phyloP scores from a whole-genome alignment of 1,140 invertebrate species.

The Bombus haemorrhoidalis region DNA sequence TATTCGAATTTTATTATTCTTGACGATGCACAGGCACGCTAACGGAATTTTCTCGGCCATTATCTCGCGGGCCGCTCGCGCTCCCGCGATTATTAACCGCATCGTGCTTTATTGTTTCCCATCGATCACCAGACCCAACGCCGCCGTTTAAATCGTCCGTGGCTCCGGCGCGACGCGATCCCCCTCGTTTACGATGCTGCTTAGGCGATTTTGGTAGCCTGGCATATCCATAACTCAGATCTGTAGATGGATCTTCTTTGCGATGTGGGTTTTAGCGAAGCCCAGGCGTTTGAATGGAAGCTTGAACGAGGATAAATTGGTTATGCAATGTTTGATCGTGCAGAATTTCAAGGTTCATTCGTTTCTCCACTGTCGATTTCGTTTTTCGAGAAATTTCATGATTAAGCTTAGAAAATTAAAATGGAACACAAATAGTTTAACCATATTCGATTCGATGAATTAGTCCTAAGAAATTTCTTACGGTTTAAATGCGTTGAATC shows the following conservation, averaged over 20 bases:
- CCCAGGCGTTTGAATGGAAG: neutral
- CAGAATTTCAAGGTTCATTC: no score
- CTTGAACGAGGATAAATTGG: neutral
- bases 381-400: no score
- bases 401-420: no score
- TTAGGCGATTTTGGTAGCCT: neutral
- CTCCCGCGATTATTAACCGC: conserved; percentile 14
- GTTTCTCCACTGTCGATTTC: no score
- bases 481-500: neutral
- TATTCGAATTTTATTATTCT: conserved; percentile 30
- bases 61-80: neutral
- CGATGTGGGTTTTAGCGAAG: neutral
- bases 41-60: conserved; percentile 11
- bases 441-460: neutral
- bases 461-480: neutral
- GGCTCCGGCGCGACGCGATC: no score
- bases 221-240: neutral
- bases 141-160: neutral
- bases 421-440: no score
- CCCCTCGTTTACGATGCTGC: no score
- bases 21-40: neutral
- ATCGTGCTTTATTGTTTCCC: conserved; percentile 15
- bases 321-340: no score
- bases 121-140: neutral
- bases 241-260: no score